Evolutionary conservation across 64 coral and sea anemone genomes (phyloP).

Genomic region (Platygyra sinensis): DNA sequence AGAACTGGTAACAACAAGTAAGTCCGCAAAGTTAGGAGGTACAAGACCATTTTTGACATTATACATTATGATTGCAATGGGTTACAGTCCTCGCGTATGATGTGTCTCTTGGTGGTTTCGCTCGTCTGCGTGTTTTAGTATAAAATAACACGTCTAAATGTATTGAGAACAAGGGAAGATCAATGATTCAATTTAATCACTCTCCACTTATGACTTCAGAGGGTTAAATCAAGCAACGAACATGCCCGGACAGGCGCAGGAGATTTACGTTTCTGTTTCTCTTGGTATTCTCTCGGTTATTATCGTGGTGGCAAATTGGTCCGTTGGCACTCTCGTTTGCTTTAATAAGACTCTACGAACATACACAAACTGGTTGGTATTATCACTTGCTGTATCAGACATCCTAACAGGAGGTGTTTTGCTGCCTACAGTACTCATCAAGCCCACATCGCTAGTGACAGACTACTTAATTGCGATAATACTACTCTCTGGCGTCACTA

Average conservation of each 20-base stretch:
- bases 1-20: background rate
- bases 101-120: background rate
- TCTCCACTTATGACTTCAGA: background rate
- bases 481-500: background rate
- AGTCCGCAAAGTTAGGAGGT: background rate
- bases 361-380: conserved; percentile 25
- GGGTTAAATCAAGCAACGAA: background rate
- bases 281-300: conserved; percentile 4
- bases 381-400: conserved; percentile 23
- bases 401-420: conserved; percentile 6
- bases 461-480: background rate
- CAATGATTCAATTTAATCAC: too few relatives aligned
- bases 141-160: too few relatives aligned
- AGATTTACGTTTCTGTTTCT: background rate
- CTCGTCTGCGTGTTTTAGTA: too few relatives aligned
- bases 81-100: background rate
- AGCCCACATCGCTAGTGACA: background rate
- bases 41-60: background rate
- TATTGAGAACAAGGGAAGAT: too few relatives aligned
- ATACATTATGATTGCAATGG: background rate
- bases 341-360: conserved; percentile 1
- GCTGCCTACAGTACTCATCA: background rate
- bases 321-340: background rate
- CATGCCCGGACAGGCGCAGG: background rate
- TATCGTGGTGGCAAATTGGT: background rate